Base-by-base conservation (phyloP, 2,888 invertebrate species). In the Heliconius aoede region DNA sequence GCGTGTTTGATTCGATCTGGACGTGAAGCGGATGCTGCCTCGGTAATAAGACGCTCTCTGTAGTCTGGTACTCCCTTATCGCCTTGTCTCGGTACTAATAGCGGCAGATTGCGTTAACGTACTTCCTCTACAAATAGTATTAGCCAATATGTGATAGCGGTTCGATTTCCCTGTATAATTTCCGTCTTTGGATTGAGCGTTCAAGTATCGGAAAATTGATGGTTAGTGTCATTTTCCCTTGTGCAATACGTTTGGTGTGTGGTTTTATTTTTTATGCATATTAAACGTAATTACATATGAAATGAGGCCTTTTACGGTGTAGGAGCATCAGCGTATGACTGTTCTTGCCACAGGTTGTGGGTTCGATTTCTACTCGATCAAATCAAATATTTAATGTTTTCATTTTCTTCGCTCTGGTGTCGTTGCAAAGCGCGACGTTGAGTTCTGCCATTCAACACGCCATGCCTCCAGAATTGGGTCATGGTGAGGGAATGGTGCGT, bases 11-110 rank as follows among this genome's bases (percentile, higher is more conserved):
- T 87, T 88, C 87, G 86, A 82, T 84, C 60, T 85, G 85, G 79
- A 85, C 85, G 82, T 82, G 85, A 84, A 86, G 84, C 93, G 91
- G 91, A 92, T 90, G 91, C 86, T 85, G 81, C 79, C 79, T 80
- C 80, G 76, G 77, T 72, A 80, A 91, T 89, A 93, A 91, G 87
- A 87, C 84, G 83, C 83, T 81, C 91, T 86, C 90, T 94, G 89
- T 93, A 55, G 55, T 86, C 90, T 94, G 89, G 92, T 36, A 36
- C 11, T 81, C 82, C 77, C 82, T 81, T 86, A 88, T 88, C 69
- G 51, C 51, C 86, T 85, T 86, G 73, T 79, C 73, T 77, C 81
- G 81, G 79, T 82, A 78, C 82, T 82, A 83, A 82, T 83, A 82
- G 84, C 80, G 76, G 78, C 80, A 78, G 82, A 84, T 83, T 82